Evolutionary conservation across 2,113 vertebrate species (phyloP).

Genomic region (Ctenodactylus gundi): DNA sequence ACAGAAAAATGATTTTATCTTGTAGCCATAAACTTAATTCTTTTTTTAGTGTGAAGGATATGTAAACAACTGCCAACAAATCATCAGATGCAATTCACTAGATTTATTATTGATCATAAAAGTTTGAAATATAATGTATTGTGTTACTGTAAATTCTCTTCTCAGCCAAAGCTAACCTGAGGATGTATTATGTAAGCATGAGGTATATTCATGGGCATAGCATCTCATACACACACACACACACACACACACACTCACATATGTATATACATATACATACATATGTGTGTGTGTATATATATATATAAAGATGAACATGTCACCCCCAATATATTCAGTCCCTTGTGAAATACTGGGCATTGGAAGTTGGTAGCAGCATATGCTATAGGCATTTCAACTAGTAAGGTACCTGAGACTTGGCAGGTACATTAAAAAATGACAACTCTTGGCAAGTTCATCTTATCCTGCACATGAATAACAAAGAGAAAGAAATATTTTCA

Average conservation of each 20-base stretch:
- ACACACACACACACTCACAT: too few species aligned
- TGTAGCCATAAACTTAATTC: not conserved
- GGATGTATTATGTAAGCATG: not conserved
- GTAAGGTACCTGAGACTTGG: conserved; percentile 54
- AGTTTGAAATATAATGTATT: not conserved
- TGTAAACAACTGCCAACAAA: not conserved
- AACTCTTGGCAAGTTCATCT: conserved; percentile 60
- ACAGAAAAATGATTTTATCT: not conserved
- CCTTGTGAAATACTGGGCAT: not conserved
- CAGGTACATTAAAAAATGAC: conserved; percentile 59
- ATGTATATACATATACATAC: not conserved
- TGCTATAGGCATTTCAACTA: conserved; percentile 46
- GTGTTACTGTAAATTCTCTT: not conserved
- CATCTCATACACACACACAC: too few species aligned
- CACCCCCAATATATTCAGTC: not conserved
- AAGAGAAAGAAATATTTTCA: conserved; percentile 54
- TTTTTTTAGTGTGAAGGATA: not conserved
- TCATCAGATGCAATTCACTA: not conserved
- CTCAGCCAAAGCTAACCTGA: not conserved
- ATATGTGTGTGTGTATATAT: not conserved
- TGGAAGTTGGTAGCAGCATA: conserved; percentile 16
- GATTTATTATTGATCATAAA: not conserved
- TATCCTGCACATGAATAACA: conserved; percentile 31
- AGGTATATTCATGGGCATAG: not conserved
- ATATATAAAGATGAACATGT: not conserved